Evolutionary conservation across 1,140 invertebrate species (phyloP), one percentile per base, ranked within the genome.

Genomic region (Drosophila jambulina): DNA sequence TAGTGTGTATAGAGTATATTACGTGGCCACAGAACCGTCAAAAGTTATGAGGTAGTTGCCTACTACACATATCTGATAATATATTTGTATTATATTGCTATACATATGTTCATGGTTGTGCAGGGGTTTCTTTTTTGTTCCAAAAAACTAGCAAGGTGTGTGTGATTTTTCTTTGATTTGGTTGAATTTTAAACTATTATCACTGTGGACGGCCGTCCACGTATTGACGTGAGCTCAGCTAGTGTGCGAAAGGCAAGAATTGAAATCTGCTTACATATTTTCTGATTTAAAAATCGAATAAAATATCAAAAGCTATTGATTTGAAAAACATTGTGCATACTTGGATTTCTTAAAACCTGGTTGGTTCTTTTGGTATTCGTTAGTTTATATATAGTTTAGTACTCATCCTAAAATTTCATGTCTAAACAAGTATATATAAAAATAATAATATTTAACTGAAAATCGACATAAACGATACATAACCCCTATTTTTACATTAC

Each of bases 11-110:
- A n/a, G 15, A 34, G 36, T 34, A 43, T 36, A 38, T 10, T 69
- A 69, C 61, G 61, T 69, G 61, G 67, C 61, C 60, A 68, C 5
- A 34, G 64, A 49, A 67, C 4, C 21, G 9, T 7, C 13, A 25
- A 61, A 36, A 32, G 21, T 23, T 48, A 17, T n/a, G 9, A 15
- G 38, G 15, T 46, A 67, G 38, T 63, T 29, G 34, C 27, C 60
- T 49, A 32, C 59, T n/a, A 42, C 40, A 40, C 17, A 64, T 38
- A 32, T 68, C 34, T 49, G 34, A 21, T 38, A 34, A 27, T 32
- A 40, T 58, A 15, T 62, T 40, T 53, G 9, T n/a, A 21, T 59
- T 27, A 21, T 40, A n/a, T n/a, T n/a, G n/a, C n/a, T n/a, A n/a
- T n/a, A n/a, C n/a, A n/a, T n/a, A 2, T 38, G 17, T 15, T n/a